Evolutionary conservation across 1,140 invertebrate species (phyloP), one percentile per base, ranked within the genome.

Genomic region (Drosophila melanica): DNA sequence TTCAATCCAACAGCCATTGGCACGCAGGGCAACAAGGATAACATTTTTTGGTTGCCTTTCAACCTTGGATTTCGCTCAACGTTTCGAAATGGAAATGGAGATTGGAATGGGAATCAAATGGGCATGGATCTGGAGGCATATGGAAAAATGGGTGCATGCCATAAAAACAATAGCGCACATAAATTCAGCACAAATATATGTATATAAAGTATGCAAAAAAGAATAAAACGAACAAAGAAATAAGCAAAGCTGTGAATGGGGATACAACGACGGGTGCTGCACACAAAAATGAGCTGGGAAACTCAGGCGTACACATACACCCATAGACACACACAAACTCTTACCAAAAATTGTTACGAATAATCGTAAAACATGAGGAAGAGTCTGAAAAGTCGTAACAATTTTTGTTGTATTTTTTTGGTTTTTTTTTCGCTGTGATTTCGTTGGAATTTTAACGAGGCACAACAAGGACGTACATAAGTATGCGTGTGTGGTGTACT

Each of bases 131-230:
- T 65, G 71, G 55, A 39, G 69, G 63, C 58, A 63, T 76, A 84
- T 79, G 80, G 80, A 77, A 77, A 90, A 90, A 90, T 90, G 87
- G 82, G 82, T 90, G 87, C 87, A 90, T 87, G 87, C 87, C 87
- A 90, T 90, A 90, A 90, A 90, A 90, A 90, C 87, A 90, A 90
- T 90, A 90, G 87, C 87, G 79, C 77, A 90, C 87, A 90, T 90
- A 90, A 90, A 90, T 90, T 90, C 79, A 72, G 54, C 75, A 84
- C 89, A 82, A 90, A 90, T 87, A 90, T 74, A 60, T 67, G 16
- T 42, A 67, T 90, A 90, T 87, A 89, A 90, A 90, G 87, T 90
- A 90, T 90, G 87, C 87, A 90, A 90, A 85, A 86, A 80, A 70
- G 81, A 77, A 85, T 85, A 85, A 85, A 86, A 80, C 64, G 55